Evolutionary conservation across 2,888 invertebrate species (phyloP).

Genomic region (Plemyria rubiginata): DNA sequence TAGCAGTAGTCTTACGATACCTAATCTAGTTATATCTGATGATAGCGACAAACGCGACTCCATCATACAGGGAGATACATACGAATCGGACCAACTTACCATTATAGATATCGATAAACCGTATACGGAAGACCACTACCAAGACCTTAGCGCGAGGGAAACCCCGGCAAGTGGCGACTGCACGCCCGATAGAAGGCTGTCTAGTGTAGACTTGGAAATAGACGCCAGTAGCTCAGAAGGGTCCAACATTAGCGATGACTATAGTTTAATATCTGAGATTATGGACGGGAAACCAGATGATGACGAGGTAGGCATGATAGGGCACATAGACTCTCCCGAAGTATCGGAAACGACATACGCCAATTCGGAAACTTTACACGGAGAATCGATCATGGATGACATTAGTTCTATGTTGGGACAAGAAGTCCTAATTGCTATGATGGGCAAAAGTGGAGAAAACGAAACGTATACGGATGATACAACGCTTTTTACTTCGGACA

Average conservation of each 20-base stretch:
- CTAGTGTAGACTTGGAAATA: constrained; percentile 76
- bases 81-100: constrained; percentile 87
- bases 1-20: constrained; percentile 79
- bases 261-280: constrained; percentile 89
- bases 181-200: constrained; percentile 73
- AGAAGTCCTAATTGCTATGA: constrained; percentile 88
- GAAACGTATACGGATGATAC: constrained; percentile 90
- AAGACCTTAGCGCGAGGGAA: constrained; percentile 63
- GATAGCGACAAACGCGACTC: constrained; percentile 76
- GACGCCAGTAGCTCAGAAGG: constrained; percentile 87
- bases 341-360: constrained; percentile 89
- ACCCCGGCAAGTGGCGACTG: constrained; percentile 71
- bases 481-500: constrained; percentile 86
- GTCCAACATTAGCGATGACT: constrained; percentile 88
- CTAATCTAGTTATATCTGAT: constrained; percentile 79
- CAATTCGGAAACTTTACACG: constrained; percentile 89
- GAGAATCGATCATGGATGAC: constrained; percentile 92
- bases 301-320: constrained; percentile 85
- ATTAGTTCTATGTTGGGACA: constrained; percentile 90
- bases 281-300: constrained; percentile 82
- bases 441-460: constrained; percentile 85
- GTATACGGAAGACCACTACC: constrained; percentile 78
- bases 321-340: constrained; percentile 94
- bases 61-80: constrained; percentile 80
- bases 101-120: constrained; percentile 87